Evolutionary conservation across 2,113 vertebrate species (phyloP).

Genomic region (Acanthochromis polyacanthus): DNA sequence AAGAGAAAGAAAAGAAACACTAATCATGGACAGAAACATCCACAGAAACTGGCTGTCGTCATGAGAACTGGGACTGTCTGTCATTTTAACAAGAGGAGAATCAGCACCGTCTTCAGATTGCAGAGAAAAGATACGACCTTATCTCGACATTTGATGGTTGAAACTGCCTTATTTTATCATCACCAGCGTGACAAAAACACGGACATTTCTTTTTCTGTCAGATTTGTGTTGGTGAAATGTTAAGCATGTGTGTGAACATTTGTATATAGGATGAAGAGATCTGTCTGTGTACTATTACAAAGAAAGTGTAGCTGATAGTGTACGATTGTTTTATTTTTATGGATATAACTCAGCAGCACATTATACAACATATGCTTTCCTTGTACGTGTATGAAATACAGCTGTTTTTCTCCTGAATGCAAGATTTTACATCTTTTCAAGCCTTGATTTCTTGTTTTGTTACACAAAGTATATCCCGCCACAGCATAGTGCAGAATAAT

Average conservation of each 20-base stretch:
- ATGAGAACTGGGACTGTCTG: slow-evolving; percentile 54
- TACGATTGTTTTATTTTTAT: slow-evolving; percentile 61
- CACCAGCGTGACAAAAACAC: slow-evolving; percentile 27
- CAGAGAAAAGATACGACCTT: slow-evolving; percentile 27
- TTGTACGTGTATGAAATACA: slow-evolving; percentile 52
- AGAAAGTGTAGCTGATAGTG: slow-evolving; percentile 36
- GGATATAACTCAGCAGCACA: slow-evolving; percentile 41
- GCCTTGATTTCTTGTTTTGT: slow-evolving; percentile 12
- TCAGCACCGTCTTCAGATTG: slow-evolving; percentile 29
- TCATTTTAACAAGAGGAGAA: slow-evolving; percentile 39
- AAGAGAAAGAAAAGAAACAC: slow-evolving; percentile 1
- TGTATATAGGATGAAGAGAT: slow-evolving; percentile 66
- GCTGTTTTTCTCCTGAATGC: slow-evolving; percentile 24
- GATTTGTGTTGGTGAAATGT: slow-evolving; percentile 42
- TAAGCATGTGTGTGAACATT: slow-evolving; percentile 61
- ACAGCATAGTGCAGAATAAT: slow-evolving; percentile 33
- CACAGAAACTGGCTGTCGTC: slow-evolving; percentile 52
- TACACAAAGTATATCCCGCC: slow-evolving; percentile 11
- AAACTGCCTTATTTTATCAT: slow-evolving; percentile 49
- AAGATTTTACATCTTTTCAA: slow-evolving; percentile 7
- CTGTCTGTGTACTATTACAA: slow-evolving; percentile 42
- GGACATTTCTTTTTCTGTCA: slow-evolving; percentile 19
- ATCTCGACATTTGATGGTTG: background rate
- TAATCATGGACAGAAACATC: slow-evolving; percentile 34
- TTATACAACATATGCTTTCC: slow-evolving; percentile 32